phyloP scores from a whole-genome alignment of 2,113 vertebrate species.

The Nymphicus hollandicus region DNA sequence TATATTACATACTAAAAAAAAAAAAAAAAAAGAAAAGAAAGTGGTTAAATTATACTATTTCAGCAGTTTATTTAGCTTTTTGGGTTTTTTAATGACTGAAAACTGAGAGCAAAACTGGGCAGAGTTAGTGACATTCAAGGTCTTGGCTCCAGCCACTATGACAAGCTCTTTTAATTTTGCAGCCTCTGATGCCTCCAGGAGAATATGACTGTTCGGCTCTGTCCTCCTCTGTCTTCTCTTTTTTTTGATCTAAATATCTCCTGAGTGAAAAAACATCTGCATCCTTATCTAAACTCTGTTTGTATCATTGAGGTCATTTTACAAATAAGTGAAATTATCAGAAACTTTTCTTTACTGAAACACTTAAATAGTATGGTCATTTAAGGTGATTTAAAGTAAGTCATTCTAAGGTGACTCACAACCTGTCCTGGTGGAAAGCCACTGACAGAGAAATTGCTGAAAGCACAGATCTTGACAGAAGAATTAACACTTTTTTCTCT shows the following conservation, averaged over 20 bases:
- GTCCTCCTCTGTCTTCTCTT: neutral
- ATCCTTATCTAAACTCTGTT: neutral
- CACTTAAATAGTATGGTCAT: neutral
- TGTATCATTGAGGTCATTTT: neutral
- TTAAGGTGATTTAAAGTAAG: too few relatives aligned
- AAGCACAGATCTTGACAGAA: neutral
- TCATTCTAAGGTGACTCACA: neutral
- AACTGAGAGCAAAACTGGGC: neutral
- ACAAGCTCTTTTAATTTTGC: neutral
- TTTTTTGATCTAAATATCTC: neutral
- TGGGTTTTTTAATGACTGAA: neutral
- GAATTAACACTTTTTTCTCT: neutral
- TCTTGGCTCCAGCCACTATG: neutral
- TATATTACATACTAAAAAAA: neutral
- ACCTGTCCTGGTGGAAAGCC: neutral
- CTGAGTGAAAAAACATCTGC: neutral
- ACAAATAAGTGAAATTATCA: neutral
- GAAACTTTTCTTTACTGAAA: neutral
- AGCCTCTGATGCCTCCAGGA: neutral
- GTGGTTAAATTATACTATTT: neutral
- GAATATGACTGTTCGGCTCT: rapidly evolving
- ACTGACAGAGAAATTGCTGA: neutral
- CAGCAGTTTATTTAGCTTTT: neutral
- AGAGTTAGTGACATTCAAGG: neutral
- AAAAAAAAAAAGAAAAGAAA: neutral